A percentile compares a stretch with the other conserved stretches of the same genome.
Conservation (phyloP, 2,113 vertebrate species). For the Istiophorus platypterus region DNA sequence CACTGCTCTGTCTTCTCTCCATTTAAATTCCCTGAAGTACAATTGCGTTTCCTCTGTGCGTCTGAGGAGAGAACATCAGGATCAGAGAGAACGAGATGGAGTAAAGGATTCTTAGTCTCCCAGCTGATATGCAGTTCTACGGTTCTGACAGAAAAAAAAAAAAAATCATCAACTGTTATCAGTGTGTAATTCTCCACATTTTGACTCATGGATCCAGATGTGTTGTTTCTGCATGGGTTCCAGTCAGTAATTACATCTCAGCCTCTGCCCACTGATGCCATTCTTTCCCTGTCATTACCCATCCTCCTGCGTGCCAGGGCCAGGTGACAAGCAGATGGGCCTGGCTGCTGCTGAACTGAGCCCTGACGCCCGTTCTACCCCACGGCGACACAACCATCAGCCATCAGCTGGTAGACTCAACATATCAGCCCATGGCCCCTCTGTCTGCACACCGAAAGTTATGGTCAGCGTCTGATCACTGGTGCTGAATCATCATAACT, state of each 20-base stretch:
- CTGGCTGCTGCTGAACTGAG: constrained; percentile 80
- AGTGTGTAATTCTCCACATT: constrained; percentile 64
- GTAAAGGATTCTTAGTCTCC: constrained; percentile 62
- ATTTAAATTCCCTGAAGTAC: constrained; percentile 55
- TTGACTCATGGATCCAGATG: constrained; percentile 85
- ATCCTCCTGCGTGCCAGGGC: constrained; percentile 81
- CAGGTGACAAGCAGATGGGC: constrained; percentile 88
- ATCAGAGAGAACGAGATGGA: constrained; percentile 62
- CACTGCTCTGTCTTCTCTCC: constrained; percentile 42
- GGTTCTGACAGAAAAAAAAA: constrained; percentile 52
- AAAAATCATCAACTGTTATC: constrained; percentile 58
- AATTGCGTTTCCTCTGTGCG: constrained; percentile 60
- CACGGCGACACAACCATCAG: constrained; percentile 39
- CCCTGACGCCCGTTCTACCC: constrained; percentile 58
- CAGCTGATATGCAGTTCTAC: constrained; percentile 43
- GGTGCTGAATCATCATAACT: neutral
- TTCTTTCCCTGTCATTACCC: constrained; percentile 88
- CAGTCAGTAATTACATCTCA: constrained; percentile 86
- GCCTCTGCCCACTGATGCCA: constrained; percentile 81
- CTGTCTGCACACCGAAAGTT: constrained; percentile 31
- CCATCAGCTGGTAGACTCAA: constrained; percentile 42
- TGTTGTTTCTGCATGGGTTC: constrained; percentile 88
- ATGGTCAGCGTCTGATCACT: constrained; percentile 15
- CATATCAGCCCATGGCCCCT: constrained; percentile 27
- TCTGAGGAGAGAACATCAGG: constrained; percentile 58